A percentile compares a stretch with the other conserved stretches of the same genome.
Evolutionary conservation across 2,888 invertebrate genomes (phyloP).

Genomic region (Monochamus alternatus): DNA sequence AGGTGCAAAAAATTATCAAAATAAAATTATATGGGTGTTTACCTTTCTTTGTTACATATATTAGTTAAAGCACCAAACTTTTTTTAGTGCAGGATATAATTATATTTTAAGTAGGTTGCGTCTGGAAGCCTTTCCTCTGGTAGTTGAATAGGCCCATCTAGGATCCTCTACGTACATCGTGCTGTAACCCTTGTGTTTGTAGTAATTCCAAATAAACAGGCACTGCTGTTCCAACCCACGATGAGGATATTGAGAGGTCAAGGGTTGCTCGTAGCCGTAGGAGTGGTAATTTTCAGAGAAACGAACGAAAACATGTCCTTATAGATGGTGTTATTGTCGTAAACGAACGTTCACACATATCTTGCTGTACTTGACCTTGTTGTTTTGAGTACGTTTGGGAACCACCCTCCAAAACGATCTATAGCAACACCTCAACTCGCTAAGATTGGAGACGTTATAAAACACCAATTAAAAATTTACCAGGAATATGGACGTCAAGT

Average conservation of each 20-base stretch:
- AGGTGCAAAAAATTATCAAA: too few relatives aligned
- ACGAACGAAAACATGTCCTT: conserved; percentile 81
- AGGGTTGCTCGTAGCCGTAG: neutral
- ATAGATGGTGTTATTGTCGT: conserved; percentile 73
- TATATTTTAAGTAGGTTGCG: conserved; percentile 77
- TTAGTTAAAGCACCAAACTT: too few relatives aligned
- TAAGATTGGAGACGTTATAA: conserved; percentile 72
- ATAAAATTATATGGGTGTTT: too few relatives aligned
- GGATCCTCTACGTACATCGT: conserved; percentile 91
- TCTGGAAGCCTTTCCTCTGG: conserved; percentile 81
- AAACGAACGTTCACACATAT: conserved; percentile 74
- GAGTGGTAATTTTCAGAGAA: conserved; percentile 68
- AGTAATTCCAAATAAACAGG: conserved; percentile 89
- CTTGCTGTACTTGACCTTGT: conserved; percentile 71
- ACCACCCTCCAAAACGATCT: conserved; percentile 74
- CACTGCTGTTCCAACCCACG: conserved; percentile 89
- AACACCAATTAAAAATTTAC: conserved; percentile 70
- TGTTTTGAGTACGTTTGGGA: conserved; percentile 72
- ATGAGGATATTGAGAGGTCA: conserved; percentile 80
- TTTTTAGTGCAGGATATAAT: too few relatives aligned
- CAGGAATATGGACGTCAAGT: conserved; percentile 76
- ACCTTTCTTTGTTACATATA: too few relatives aligned
- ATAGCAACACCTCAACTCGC: conserved; percentile 77
- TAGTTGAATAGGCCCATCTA: conserved; percentile 88
- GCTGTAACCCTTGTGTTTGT: conserved; percentile 79